A percentile compares a stretch with the other conserved stretches of the same genome.
phyloP scores from a whole-genome alignment of 2,113 vertebrate species.

The Paraplagusia blochii region DNA sequence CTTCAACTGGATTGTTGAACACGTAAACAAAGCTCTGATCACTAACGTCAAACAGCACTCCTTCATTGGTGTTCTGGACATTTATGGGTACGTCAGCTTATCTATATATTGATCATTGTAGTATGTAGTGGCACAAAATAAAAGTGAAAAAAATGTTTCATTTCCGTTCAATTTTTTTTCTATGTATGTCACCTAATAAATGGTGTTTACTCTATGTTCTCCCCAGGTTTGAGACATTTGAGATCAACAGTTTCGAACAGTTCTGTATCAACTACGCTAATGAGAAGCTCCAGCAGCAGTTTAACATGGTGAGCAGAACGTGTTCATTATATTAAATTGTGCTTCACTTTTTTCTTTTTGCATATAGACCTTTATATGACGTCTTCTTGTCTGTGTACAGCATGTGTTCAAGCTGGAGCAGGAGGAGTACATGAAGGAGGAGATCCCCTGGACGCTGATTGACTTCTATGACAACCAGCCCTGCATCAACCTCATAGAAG shows the following conservation, averaged over 20 bases:
- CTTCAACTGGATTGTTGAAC: constrained; percentile 97
- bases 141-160: no score
- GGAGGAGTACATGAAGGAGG: constrained; percentile 98
- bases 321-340: neutral
- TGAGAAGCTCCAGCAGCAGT: constrained; percentile 98
- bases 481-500: constrained; percentile 98
- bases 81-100: constrained; percentile 84
- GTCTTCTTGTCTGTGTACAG: constrained; percentile 59
- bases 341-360: no score
- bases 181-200: no score
- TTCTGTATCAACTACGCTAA: constrained; percentile 99
- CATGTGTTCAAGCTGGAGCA: constrained; percentile 99
- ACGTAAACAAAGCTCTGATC: constrained; percentile 91
- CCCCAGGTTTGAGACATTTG: constrained; percentile 95
- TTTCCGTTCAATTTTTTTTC: no score
- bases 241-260: constrained; percentile 99
- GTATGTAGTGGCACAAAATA: no score
- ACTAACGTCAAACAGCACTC: constrained; percentile 91
- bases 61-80: constrained; percentile 97
- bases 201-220: constrained; percentile 32
- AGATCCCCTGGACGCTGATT: constrained; percentile 98
- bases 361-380: no score
- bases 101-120: no score
- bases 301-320: constrained; percentile 93
- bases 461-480: constrained; percentile 99